Evolutionary conservation across 2,113 vertebrate genomes (phyloP).

Genomic region (Pelobates fuscus): DNA sequence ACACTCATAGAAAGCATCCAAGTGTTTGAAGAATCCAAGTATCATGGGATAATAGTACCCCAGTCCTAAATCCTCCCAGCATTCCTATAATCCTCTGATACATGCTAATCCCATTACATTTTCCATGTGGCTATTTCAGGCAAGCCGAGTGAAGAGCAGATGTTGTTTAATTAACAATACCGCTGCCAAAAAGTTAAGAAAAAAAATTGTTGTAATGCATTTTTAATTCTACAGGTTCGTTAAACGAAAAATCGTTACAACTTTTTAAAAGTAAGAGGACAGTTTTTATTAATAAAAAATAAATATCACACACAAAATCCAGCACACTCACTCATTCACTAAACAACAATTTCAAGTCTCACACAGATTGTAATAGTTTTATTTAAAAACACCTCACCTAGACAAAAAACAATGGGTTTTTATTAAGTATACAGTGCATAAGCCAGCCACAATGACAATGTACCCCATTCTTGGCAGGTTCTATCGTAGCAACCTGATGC

Average conservation of each 20-base stretch:
- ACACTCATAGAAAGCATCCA: not conserved
- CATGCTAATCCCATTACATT: constrained; percentile 58
- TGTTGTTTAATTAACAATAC: constrained; percentile 58
- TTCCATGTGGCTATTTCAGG: constrained; percentile 55
- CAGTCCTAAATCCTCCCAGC: constrained; percentile 22
- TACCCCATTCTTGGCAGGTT: no score
- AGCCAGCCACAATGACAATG: no score
- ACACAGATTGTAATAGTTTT: no score
- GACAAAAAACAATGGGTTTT: no score
- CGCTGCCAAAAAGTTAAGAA: constrained; percentile 32
- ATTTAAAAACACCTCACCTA: no score
- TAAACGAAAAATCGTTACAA: not conserved
- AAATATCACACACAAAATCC: no score
- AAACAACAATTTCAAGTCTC: no score
- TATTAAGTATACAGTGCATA: no score
- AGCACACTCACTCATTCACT: no score
- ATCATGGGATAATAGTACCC: not conserved
- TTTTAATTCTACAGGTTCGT: constrained; percentile 9
- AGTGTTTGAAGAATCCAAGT: constrained; percentile 2
- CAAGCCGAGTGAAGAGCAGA: constrained; percentile 53
- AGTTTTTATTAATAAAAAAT: no score
- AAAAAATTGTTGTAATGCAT: constrained; percentile 26
- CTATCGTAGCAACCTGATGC: no score
- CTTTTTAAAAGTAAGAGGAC: not conserved
- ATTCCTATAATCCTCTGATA: constrained; percentile 47